Conservation (phyloP, 2,888 invertebrate species). For the Dicyrtomina minuta region DNA sequence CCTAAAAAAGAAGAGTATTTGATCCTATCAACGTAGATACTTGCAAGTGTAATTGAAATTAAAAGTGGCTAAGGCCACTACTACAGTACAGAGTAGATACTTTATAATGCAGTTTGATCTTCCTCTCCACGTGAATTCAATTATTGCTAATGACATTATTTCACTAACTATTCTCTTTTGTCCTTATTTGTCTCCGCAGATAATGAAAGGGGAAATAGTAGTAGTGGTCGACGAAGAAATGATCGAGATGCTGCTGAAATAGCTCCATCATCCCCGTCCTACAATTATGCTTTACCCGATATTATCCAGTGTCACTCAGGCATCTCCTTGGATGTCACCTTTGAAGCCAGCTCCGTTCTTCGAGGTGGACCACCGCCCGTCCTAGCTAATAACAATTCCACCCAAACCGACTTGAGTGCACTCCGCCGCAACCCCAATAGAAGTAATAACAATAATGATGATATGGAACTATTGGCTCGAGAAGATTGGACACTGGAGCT, state of each 20-base stretch:
- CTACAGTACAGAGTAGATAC: too few species aligned
- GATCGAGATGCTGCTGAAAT: not conserved
- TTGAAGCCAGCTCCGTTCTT: not conserved
- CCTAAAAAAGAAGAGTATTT: too few species aligned
- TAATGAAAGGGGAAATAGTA: conserved; percentile 24
- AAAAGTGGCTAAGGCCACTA: too few species aligned
- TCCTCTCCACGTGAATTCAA: too few species aligned
- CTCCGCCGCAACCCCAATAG: conserved; percentile 11
- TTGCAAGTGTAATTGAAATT: too few species aligned
- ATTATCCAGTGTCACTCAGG: conserved; percentile 39
- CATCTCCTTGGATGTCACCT: conserved; percentile 32
- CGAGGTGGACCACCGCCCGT: too few species aligned
- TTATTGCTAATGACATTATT: too few species aligned
- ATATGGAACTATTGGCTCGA: not conserved
- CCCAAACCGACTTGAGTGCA: too few species aligned
- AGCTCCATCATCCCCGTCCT: conserved; percentile 1
- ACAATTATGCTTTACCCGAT: conserved; percentile 41
- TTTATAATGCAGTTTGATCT: too few species aligned
- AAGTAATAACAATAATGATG: conserved; percentile 2
- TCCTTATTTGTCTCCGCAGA: conserved; percentile 13
- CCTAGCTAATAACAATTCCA: not conserved
- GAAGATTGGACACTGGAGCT: conserved; percentile 30
- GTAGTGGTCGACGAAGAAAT: not conserved
- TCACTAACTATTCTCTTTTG: too few species aligned
- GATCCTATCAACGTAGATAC: too few species aligned